Evolutionary conservation across 2,113 vertebrate genomes (phyloP), one percentile per base, ranked within the genome.

Genomic region (Morone saxatilis): DNA sequence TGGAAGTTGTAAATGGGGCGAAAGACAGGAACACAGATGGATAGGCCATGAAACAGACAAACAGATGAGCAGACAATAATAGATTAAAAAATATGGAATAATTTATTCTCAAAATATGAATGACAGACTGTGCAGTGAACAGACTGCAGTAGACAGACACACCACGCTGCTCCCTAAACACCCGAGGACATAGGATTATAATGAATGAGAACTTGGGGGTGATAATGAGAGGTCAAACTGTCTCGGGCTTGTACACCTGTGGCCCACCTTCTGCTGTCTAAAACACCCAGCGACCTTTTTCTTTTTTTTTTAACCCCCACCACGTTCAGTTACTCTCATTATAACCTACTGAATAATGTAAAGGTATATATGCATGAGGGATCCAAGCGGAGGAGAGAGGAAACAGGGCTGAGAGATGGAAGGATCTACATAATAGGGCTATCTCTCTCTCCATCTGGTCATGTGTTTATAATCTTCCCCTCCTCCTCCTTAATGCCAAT

Each of bases 271-370:
- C 93, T 94, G 94, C 92, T 82, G 84, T 87, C 80, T 65, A 85
- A 85, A 81, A 73, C 54, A 5, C 78, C 71, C 43, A 19, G 57
- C 36, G n/a, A 84, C 71, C 76, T 12, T 72, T 61, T 78, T 31
- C 31, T 31, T 43, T 50, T 62, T 70, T 69, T 66, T 63, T 59
- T 53, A 56, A 61, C 72, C 70, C 36, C 87, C 75, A 19, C 78
- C 80, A 51, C 41, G 31, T 91, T 85, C 81, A 62, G 90, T 90
- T 89, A 56, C 86, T 89, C 87, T 94, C 94, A 94, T 94, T 94
- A 94, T 86, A 86, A 81, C 72, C 93, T 94, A 50, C 85, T 95
- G 91, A 93, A 93, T 94, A 89, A 94, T 93, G 93, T 93, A 93
- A 94, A 95, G 92, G 89, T 94, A 92, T 91, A 93, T 91, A 91